Conservation (phyloP, 2,888 invertebrate genomes). For the Caenorhabditis doughertyi region DNA sequence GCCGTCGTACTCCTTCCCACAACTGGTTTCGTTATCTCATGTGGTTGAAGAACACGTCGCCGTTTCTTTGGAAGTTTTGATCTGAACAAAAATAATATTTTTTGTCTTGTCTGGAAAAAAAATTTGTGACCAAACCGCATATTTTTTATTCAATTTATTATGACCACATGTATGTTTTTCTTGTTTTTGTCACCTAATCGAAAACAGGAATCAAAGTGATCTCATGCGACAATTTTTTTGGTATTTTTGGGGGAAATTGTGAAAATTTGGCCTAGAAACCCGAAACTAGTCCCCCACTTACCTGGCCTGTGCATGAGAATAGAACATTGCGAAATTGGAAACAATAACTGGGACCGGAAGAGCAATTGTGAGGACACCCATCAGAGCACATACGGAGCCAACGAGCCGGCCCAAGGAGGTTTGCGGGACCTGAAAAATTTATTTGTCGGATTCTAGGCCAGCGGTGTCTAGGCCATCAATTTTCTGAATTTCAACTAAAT, state of each 20-base stretch:
- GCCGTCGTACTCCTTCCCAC: constrained; percentile 77
- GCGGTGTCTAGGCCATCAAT: too few relatives aligned
- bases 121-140: background rate
- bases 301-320: constrained; percentile 78
- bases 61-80: constrained; percentile 81
- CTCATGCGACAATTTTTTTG: background rate
- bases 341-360: constrained; percentile 78
- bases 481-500: too few relatives aligned
- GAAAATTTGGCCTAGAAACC: too few relatives aligned
- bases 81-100: constrained; percentile 51
- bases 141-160: background rate
- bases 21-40: constrained; percentile 75
- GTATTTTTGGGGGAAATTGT: background rate
- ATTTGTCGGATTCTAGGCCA: too few relatives aligned
- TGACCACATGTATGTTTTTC: background rate
- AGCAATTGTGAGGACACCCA: constrained; percentile 78
- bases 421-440: constrained; percentile 68
- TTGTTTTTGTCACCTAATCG: constrained; percentile 1
- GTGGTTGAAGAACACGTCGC: constrained; percentile 78
- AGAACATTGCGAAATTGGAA: constrained; percentile 78
- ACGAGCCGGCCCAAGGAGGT: constrained; percentile 76
- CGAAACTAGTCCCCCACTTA: constrained; percentile 11
- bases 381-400: constrained; percentile 75
- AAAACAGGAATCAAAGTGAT: constrained; percentile 1
- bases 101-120: background rate